Evolutionary conservation across 1,140 invertebrate species (phyloP), one percentile per base, ranked within the genome.

Genomic region (Pseudoatta argentina): DNA sequence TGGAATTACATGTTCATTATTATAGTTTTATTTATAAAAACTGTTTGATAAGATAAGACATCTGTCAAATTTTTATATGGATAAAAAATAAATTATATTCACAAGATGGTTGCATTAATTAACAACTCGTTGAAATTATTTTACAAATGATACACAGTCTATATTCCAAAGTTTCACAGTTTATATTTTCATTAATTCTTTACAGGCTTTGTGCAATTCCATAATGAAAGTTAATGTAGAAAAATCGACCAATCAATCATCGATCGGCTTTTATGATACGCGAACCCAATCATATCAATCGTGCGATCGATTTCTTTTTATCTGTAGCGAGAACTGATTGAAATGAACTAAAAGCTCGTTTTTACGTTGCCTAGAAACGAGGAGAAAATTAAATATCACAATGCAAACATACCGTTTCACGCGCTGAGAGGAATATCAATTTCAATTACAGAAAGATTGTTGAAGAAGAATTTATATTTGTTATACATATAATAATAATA

Each of bases 341-440:
- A 83, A 83, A 83, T 83, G 39, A 61, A 82, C 66, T 82, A 82
- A 82, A 83, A 83, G 55, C 79, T 34, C 55, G 44, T 73, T 83
- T 83, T 75, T 73, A 2, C 69, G 55, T 73, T 82, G 55, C 55
- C 55, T 61, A 61, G 69, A 24, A 83, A 83, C 69, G 27, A 5
- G 48, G 30, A 59, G 48, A 86, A 86, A 81, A 86, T 86, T 86
- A 86, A 79, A 69, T 67, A 85, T 79, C 30, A 63, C 18, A 57
- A 14, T 78, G 63, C 14, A 57, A 78, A 57, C 14, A 8, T 30
- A 64, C 8, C 8, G 24, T 53, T 59, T 48, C 59, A 75, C 53
- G 5, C 39, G 18, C 2, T 6, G 39, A 73, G n/a, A 34, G 30
- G 27, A 73, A 18, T 61, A 48, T 34, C 24, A 24, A 4, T 61